phyloP scores from a whole-genome alignment of 2,888 invertebrate species.

The Dasysyrphus tricinctus region DNA sequence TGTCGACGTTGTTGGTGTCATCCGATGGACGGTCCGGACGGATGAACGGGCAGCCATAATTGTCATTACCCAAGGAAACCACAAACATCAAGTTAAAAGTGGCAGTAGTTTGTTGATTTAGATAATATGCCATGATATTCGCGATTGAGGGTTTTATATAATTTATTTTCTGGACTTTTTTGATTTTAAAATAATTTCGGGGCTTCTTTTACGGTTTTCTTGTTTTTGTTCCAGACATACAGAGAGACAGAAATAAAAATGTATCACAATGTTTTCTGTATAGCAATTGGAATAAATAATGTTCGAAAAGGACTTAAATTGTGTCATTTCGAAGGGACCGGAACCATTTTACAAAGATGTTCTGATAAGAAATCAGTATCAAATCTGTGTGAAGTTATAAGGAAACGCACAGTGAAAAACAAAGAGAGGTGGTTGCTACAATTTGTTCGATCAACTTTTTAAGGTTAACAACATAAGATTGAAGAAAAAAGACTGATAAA shows the following conservation, averaged over 20 bases:
- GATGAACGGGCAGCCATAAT: constrained; percentile 45
- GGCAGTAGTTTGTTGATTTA: constrained; percentile 13
- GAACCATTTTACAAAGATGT: constrained; percentile 35
- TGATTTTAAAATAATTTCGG: constrained; percentile 26
- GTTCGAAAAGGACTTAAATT: constrained; percentile 17
- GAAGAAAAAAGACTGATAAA: no score
- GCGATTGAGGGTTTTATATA: constrained; percentile 20
- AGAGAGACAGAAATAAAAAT: constrained; percentile 18
- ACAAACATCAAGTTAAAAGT: constrained; percentile 41
- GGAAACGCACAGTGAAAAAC: neutral
- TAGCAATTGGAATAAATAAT: constrained; percentile 29
- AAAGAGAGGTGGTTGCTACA: neutral
- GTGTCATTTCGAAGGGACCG: constrained; percentile 29
- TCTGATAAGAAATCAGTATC: constrained; percentile 24
- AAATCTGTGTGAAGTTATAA: constrained; percentile 18
- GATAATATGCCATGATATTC: constrained; percentile 25
- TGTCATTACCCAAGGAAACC: constrained; percentile 33
- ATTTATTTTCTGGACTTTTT: neutral
- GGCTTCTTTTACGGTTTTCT: constrained; percentile 35
- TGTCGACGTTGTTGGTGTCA: constrained; percentile 55
- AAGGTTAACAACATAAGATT: neutral
- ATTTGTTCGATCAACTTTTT: constrained; percentile 12
- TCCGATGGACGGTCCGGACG: constrained; percentile 35
- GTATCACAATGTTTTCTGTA: constrained; percentile 25
- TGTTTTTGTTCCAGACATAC: constrained; percentile 23